A percentile compares a stretch with the other conserved stretches of the same genome.
phyloP scores from a whole-genome alignment of 2,113 vertebrate species.

The Takifugu bimaculatus region DNA sequence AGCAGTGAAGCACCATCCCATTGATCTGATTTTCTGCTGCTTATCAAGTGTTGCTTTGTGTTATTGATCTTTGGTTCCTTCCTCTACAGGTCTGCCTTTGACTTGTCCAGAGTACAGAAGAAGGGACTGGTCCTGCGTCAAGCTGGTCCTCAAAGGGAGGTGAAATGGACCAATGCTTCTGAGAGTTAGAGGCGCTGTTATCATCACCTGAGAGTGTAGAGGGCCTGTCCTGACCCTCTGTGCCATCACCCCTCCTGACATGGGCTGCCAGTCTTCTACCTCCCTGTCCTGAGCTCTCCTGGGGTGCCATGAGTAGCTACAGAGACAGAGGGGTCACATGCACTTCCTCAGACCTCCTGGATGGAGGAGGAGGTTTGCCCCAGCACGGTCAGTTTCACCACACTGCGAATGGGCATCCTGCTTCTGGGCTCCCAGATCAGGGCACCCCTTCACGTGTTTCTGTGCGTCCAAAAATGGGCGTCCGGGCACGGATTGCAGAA shows the following conservation, averaged over 20 bases:
- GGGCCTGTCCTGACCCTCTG: slow-evolving; percentile 55
- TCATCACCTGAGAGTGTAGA: slow-evolving; percentile 46
- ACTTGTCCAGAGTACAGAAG: slow-evolving; percentile 12
- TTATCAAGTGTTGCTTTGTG: neutral
- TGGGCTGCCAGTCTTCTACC: slow-evolving; percentile 67
- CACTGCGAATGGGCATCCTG: slow-evolving; percentile 71
- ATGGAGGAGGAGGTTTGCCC: slow-evolving; percentile 46
- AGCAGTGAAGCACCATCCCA: too few relatives aligned
- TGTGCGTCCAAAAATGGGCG: slow-evolving; percentile 88
- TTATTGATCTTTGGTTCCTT: neutral
- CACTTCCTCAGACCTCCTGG: slow-evolving; percentile 77
- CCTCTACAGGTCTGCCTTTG: neutral
- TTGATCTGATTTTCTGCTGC: neutral
- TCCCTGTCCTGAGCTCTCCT: slow-evolving; percentile 60
- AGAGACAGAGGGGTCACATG: slow-evolving; percentile 80
- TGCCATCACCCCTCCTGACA: slow-evolving; percentile 52
- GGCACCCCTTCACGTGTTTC: slow-evolving; percentile 61
- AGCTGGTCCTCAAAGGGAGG: slow-evolving; percentile 36
- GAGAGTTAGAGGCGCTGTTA: slow-evolving; percentile 53
- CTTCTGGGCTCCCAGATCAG: slow-evolving; percentile 57
- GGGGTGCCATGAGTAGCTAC: slow-evolving; percentile 83
- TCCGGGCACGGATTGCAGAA: slow-evolving; percentile 86
- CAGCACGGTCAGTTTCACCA: slow-evolving; percentile 64
- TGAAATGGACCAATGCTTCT: slow-evolving; percentile 67
- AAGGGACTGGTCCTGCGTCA: neutral